Evolutionary conservation across 2,113 vertebrate genomes (phyloP).

Genomic region (Saccopteryx bilineata): DNA sequence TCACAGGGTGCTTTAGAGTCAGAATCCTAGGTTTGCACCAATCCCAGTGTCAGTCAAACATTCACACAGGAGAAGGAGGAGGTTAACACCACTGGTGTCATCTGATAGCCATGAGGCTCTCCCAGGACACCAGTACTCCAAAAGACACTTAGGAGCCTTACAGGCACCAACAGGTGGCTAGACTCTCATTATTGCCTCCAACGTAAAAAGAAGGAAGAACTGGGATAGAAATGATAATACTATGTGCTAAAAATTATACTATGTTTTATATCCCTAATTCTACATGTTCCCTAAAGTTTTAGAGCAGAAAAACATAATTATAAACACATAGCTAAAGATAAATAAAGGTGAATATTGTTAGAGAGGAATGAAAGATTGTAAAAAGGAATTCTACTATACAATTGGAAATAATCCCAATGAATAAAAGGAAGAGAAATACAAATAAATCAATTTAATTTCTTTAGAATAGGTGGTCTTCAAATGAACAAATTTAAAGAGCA

Average conservation of each 20-base stretch:
- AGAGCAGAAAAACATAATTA: not conserved
- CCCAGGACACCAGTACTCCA: not conserved
- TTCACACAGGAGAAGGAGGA: not conserved
- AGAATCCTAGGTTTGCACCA: not conserved
- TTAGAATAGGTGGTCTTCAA: no score
- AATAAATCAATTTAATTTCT: no score
- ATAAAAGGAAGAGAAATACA: no score
- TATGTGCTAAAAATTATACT: slow-evolving; percentile 40
- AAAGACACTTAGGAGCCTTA: slow-evolving; percentile 32
- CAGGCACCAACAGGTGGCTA: slow-evolving; percentile 46
- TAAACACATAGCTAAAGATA: no score
- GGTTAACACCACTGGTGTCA: not conserved
- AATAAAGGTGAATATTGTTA: no score
- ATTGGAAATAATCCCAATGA: no score
- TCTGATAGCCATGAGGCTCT: not conserved
- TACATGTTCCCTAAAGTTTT: not conserved
- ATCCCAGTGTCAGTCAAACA: not conserved
- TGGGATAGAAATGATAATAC: not conserved
- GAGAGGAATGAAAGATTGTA: no score
- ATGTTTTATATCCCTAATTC: slow-evolving; percentile 42
- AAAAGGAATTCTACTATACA: no score
- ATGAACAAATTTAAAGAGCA: no score
- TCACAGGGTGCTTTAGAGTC: not conserved
- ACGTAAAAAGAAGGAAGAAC: not conserved
- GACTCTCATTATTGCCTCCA: slow-evolving; percentile 8